A percentile compares a stretch with the other conserved stretches of the same genome.
Evolutionary conservation across 2,888 invertebrate species (phyloP).

Genomic region (Phymatocera aterrima): DNA sequence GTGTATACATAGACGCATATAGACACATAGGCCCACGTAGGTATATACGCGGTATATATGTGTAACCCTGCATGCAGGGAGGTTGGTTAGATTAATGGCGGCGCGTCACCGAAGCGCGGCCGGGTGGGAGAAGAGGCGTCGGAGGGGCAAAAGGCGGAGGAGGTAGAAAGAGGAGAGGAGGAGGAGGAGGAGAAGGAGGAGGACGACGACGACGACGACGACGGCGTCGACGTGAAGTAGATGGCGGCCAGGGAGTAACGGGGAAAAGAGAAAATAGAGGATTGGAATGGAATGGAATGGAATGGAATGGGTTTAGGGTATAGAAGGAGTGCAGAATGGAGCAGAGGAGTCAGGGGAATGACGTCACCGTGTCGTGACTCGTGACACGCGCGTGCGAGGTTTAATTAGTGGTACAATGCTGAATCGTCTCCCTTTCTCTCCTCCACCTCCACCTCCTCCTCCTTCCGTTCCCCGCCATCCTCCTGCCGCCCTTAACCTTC

Average conservation of each 20-base stretch:
- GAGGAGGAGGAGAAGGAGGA: conserved; percentile 49
- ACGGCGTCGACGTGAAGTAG: conserved; percentile 56
- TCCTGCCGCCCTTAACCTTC: conserved; percentile 35
- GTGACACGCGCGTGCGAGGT: conserved; percentile 67
- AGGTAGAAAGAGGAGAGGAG: conserved; percentile 37
- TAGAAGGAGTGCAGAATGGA: conserved; percentile 50
- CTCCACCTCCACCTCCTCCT: conserved; percentile 30
- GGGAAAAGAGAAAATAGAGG: conserved; percentile 29
- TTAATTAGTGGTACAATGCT: conserved; percentile 72
- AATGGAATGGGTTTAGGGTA: conserved; percentile 42
- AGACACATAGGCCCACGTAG: not conserved
- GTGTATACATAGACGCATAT: not conserved
- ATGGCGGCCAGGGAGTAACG: conserved; percentile 25
- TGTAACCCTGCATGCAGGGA: conserved; percentile 37
- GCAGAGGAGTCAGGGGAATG: conserved; percentile 64
- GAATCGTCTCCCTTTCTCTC: conserved; percentile 58
- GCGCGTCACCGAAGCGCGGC: conserved; percentile 47
- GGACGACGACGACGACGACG: conserved; percentile 52
- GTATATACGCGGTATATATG: not conserved
- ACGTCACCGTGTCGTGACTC: conserved; percentile 68
- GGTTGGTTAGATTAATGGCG: conserved; percentile 61
- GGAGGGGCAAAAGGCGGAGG: conserved; percentile 66
- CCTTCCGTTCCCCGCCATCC: not conserved
- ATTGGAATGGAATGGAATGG: not conserved
- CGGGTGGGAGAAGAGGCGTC: conserved; percentile 41